Conservation (phyloP, 2,113 vertebrate species). For the Eretmochelys imbricata region DNA sequence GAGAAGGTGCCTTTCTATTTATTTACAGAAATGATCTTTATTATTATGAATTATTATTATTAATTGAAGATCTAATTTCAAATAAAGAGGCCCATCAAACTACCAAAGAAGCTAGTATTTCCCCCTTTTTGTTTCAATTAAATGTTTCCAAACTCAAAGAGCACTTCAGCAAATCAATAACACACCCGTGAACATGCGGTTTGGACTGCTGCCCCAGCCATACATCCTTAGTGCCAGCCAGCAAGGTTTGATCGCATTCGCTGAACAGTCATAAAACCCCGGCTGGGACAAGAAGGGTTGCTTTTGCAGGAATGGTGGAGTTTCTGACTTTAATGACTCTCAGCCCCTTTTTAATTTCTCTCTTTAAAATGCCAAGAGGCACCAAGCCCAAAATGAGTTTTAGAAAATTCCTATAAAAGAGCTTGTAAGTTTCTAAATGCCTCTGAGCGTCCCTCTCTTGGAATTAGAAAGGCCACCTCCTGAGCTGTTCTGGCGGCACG, state of each 20-base stretch:
- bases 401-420: constrained; percentile 59
- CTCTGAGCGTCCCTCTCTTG: neutral
- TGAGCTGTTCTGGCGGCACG: neutral
- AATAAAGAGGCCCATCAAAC: neutral
- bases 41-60: neutral
- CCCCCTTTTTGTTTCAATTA: neutral
- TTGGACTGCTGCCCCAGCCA: constrained; percentile 34
- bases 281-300: constrained; percentile 39
- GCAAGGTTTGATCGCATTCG: constrained; percentile 43
- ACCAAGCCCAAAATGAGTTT: constrained; percentile 56
- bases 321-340: constrained; percentile 77
- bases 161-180: constrained; percentile 28
- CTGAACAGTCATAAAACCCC: constrained; percentile 49
- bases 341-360: constrained; percentile 46
- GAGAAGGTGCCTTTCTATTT: neutral
- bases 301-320: constrained; percentile 56
- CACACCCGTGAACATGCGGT: constrained; percentile 60
- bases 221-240: neutral
- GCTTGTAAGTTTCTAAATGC: constrained; percentile 55
- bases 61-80: neutral
- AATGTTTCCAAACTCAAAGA: neutral
- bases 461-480: constrained; percentile 29
- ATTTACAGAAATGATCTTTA: neutral
- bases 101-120: rapidly evolving
- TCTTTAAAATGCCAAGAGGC: constrained; percentile 67